Base-by-base conservation (phyloP, 2,113 vertebrate species). In the Cercopithecus mona region DNA sequence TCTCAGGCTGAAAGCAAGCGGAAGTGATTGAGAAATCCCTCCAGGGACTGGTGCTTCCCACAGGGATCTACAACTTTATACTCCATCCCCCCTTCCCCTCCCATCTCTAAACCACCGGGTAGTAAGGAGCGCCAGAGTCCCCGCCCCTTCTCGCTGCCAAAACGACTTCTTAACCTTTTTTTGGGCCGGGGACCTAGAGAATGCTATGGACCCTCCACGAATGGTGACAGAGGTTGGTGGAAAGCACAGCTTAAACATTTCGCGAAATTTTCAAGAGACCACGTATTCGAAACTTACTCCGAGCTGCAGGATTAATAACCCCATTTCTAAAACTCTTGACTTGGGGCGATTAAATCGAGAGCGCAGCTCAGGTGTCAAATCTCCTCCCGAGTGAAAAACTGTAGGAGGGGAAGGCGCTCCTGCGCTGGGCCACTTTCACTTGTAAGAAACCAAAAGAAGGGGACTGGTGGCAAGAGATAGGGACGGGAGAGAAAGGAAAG, bases 81-180 rank as follows among this genome's bases (percentile, higher is more conserved):
- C 38, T 35, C 27, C 4, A 20, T 35, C 75, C 25, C 5, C 80
- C 20, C 1, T 81, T 20, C 14, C 35, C 76, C 30, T 5, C 27
- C 80, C 50, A 55, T 70, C 57, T 40, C 57, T 25, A n/a, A 83
- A 35, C 32, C 81, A 30, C 3, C 0, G 8, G 18, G n/a, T 14
- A 11, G 78, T 45, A 66, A 1, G 59, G 86, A 70, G 91, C n/a
- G 50, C 93, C 72, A 0, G 45, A 82, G 84, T 86, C 72, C 75
- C 94, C 92, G 78, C 82, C 82, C 73, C 70, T 32, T 66, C 55
- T 73, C 17, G n/a, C 52, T 43, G 66, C 88, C 93, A 10, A 35
- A 40, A 48, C 61, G 22, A 1, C 20, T 20, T 87, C 93, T 91
- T 97, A 94, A 92, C 92, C 86, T 92, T 97, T 97, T 95, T 83